Evolutionary conservation across 2,797 vertebrate genomes (phyloP), one percentile per base, ranked within the genome.

Genomic region (Danio tinwini): DNA sequence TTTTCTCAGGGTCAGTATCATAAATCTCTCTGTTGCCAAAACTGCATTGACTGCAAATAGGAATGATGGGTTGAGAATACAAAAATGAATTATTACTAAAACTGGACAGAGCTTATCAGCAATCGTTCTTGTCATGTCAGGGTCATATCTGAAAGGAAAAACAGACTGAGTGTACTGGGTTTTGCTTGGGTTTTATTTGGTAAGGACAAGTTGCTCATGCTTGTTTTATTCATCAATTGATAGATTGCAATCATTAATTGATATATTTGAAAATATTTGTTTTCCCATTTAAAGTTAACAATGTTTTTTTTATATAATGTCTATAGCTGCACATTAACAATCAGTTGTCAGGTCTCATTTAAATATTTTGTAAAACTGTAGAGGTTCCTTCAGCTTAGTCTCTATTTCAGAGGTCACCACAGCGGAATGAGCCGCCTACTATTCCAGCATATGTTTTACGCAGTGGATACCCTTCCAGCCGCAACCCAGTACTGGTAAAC

Each of bases 11-110:
- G 52, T 37, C 52, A 58, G 63, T 40, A 56, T 13, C 63, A 39
- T 47, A n/a, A 61, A 74, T 61, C 56, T 19, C 52, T 58, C 52
- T 45, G 40, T 56, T 76, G 10, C 52, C 62, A 67, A 76, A 76
- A 45, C 62, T 76, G 74, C 74, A 13, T 39, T 47, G 74, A 39
- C 63, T 67, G 62, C 74, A 45, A 56, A 58, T 39, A 68, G 63
- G 50, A 47, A 56, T 76, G 39, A 76, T 42, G 45, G 39, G 37
- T 44, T 64, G 61, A 16, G 49, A 76, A 76, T 63, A 8, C 29
- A 19, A 19, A 42, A 45, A 63, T 64, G 58, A 76, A 52, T 67
- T 76, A 76, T 58, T 56, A 14, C 40, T 56, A 14, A 47, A 56
- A 65, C 40, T 39, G 6, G 7, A 47, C 42, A 47, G 19, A 56